A percentile compares a stretch with the other conserved stretches of the same genome.
Conservation (phyloP, 2,797 vertebrate species). For the Valencia hispanica region DNA sequence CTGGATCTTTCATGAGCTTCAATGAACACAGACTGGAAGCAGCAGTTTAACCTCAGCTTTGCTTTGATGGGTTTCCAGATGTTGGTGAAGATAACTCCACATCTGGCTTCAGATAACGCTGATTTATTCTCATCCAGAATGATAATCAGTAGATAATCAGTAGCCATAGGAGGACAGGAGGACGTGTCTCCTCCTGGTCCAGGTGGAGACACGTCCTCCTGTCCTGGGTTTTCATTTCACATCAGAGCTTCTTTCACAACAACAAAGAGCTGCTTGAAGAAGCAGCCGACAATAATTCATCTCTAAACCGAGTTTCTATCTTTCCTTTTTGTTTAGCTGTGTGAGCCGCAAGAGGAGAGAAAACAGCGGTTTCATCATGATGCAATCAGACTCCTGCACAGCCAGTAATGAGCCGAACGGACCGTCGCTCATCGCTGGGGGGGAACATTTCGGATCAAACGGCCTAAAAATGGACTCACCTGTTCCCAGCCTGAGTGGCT, state of each 20-base stretch:
- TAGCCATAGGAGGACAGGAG: too few relatives aligned
- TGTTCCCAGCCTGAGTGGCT: not conserved
- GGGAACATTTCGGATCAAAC: not conserved
- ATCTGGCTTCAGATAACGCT: too few relatives aligned
- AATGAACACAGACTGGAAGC: too few relatives aligned
- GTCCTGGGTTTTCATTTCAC: too few relatives aligned
- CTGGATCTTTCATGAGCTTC: too few relatives aligned
- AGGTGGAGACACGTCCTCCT: too few relatives aligned
- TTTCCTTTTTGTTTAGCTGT: not conserved
- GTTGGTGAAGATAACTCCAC: too few relatives aligned
- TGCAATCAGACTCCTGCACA: not conserved
- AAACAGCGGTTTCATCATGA: constrained; percentile 32
- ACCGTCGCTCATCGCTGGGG: not conserved
- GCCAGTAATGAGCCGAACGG: not conserved
- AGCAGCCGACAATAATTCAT: not conserved
- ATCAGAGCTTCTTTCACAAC: not conserved
- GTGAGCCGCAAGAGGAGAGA: not conserved
- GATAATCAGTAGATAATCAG: too few relatives aligned
- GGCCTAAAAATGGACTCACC: not conserved
- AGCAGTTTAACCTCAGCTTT: too few relatives aligned
- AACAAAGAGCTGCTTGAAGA: not conserved
- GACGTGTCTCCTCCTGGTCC: too few relatives aligned
- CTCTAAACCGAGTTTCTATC: not conserved
- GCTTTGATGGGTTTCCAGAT: too few relatives aligned
- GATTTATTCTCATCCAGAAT: too few relatives aligned